Percentiles rank a stretch among this genome's conserved stretches.
Conservation (phyloP, 2,113 vertebrate species). For the Lepisosteus osseus region DNA sequence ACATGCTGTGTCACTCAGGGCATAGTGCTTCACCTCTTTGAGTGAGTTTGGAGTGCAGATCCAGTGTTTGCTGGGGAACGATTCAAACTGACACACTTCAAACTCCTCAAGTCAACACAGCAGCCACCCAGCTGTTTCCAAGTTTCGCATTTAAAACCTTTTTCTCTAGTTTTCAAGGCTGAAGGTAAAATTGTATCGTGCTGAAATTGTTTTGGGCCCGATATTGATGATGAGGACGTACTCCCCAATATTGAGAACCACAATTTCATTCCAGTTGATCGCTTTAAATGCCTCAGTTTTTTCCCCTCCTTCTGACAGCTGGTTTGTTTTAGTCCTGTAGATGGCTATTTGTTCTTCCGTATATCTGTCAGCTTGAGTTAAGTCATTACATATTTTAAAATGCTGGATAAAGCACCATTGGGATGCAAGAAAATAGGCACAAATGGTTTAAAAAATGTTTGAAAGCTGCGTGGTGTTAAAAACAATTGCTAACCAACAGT, state of each 20-base stretch:
- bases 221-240: too few relatives aligned
- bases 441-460: background rate
- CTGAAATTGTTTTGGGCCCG: too few relatives aligned
- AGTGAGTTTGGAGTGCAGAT: background rate
- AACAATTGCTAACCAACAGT: background rate
- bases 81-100: slow-evolving; percentile 19
- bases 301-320: background rate
- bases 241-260: background rate
- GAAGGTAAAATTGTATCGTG: too few relatives aligned
- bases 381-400: slow-evolving; percentile 14
- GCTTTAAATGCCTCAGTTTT: background rate
- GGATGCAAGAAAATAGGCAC: background rate
- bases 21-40: background rate
- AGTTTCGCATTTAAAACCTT: background rate
- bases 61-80: background rate
- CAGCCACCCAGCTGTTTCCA: background rate
- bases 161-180: background rate
- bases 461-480: background rate
- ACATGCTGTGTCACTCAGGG: background rate
- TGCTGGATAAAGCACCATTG: slow-evolving; percentile 21
- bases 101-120: background rate
- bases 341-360: background rate
- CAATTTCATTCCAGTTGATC: background rate
- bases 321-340: background rate
- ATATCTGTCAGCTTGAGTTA: slow-evolving; percentile 6